These are phyloP conservation scores for Ochlodes sylvanus DNA, from an alignment of 2,888 invertebrate species.

Conservation along the genomic window DNA sequence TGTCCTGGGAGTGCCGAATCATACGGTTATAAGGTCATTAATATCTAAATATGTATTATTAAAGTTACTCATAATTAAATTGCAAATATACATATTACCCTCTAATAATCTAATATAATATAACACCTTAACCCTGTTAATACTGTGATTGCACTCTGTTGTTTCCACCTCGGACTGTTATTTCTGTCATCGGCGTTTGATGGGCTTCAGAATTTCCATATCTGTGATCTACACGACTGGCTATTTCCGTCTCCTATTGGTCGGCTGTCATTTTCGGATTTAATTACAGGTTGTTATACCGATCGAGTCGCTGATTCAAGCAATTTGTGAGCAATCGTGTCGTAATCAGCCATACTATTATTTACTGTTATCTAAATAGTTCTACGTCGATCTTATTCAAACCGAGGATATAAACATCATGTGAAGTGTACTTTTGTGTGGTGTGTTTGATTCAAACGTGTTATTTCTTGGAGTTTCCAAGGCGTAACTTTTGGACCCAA, in stretches of 20 bases:
- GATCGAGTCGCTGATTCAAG: slow-evolving; percentile 49
- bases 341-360: slow-evolving; percentile 26
- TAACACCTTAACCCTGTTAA: too few relatives aligned
- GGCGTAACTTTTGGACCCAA: slow-evolving; percentile 14
- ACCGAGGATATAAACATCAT: background rate
- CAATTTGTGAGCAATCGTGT: slow-evolving; percentile 46
- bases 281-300: slow-evolving; percentile 49
- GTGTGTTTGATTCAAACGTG: background rate
- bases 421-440: too few relatives aligned
- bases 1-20: too few relatives aligned
- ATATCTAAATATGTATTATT: background rate
- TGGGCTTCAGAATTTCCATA: slow-evolving; percentile 40
- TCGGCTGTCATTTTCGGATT: slow-evolving; percentile 50
- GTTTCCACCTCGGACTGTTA: slow-evolving; percentile 12
- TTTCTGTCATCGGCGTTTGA: slow-evolving; percentile 31
- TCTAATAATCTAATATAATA: too few relatives aligned
- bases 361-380: slow-evolving; percentile 28
- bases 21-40: background rate
- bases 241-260: slow-evolving; percentile 51
- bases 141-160: slow-evolving; percentile 12
- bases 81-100: slow-evolving; percentile 5
- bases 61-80: background rate
- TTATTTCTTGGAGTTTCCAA: slow-evolving; percentile 6
- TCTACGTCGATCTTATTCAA: background rate
- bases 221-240: slow-evolving; percentile 44